These are phyloP conservation scores for Plemyria rubiginata DNA, from an alignment of 2,888 invertebrate genomes.

Conservation along the genomic window DNA sequence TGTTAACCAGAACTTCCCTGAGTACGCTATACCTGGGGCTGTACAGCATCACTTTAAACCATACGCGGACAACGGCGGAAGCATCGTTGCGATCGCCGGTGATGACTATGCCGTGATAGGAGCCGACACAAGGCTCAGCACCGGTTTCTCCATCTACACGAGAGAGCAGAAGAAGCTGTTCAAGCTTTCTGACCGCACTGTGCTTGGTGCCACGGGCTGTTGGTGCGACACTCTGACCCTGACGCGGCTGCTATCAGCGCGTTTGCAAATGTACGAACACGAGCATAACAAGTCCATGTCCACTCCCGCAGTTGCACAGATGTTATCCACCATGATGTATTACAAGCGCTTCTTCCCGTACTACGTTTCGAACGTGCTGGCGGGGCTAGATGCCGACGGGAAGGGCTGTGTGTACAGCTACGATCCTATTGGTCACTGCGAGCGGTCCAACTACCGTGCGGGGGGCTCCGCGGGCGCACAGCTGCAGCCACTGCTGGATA, in stretches of 20 bases:
- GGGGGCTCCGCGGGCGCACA: constrained; percentile 96
- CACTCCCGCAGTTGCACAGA: constrained; percentile 96
- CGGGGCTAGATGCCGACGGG: constrained; percentile 96
- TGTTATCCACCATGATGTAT: constrained; percentile 98
- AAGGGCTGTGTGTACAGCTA: constrained; percentile 98
- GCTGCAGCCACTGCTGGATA: constrained; percentile 97
- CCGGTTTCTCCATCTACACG: constrained; percentile 95
- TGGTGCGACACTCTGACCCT: constrained; percentile 98
- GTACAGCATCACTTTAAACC: constrained; percentile 82
- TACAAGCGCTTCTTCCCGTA: constrained; percentile 99
- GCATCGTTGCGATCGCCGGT: constrained; percentile 97
- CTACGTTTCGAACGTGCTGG: constrained; percentile 97
- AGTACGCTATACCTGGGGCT: constrained; percentile 81
- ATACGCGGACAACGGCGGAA: constrained; percentile 88
- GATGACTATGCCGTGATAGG: constrained; percentile 97
- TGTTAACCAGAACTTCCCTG: constrained; percentile 70
- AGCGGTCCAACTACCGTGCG: constrained; percentile 92
- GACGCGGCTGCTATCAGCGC: constrained; percentile 91
- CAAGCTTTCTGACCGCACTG: constrained; percentile 91
- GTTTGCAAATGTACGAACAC: constrained; percentile 97
- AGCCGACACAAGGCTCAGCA: constrained; percentile 96
- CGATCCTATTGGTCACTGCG: constrained; percentile 98
- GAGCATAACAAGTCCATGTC: constrained; percentile 97
- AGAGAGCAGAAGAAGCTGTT: constrained; percentile 95
- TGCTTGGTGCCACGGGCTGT: constrained; percentile 97